These are phyloP conservation scores for Thunnus thynnus DNA, from an alignment of 2,113 vertebrate genomes.

Conservation along the genomic window DNA sequence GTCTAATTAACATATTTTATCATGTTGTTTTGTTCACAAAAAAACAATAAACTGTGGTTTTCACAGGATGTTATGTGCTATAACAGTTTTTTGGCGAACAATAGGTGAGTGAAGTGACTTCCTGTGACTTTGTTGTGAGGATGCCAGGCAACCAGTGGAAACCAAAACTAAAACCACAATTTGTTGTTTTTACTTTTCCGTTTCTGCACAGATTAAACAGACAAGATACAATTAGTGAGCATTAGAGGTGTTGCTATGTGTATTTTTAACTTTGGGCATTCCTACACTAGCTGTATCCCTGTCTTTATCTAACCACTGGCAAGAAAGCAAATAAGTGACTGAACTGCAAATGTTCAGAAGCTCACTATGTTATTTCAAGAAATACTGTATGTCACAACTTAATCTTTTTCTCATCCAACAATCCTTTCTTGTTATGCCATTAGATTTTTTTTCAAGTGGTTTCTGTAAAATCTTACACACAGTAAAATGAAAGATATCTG, in stretches of 20 bases:
- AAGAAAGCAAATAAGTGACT: too few species aligned
- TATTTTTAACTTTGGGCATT: too few species aligned
- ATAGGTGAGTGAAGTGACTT: background rate
- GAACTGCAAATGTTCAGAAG: background rate
- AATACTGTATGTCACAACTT: background rate
- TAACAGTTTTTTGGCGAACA: background rate
- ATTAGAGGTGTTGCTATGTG: too few species aligned
- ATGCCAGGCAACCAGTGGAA: too few species aligned
- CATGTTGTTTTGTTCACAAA: too few species aligned
- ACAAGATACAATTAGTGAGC: too few species aligned
- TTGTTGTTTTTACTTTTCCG: too few species aligned
- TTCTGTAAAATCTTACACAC: background rate
- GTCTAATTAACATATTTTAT: slow-evolving; percentile 1
- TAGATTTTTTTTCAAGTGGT: slow-evolving; percentile 6
- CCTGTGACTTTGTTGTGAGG: too few species aligned
- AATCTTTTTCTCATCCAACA: background rate
- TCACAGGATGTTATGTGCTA: background rate
- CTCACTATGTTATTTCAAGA: background rate
- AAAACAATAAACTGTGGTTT: background rate
- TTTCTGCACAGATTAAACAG: too few species aligned
- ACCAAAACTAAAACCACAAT: too few species aligned
- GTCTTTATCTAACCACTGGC: too few species aligned
- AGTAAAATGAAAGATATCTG: background rate
- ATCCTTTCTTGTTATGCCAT: background rate
- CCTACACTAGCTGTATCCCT: too few species aligned